Base-by-base conservation (phyloP, 2,113 vertebrate genomes). In the Dolichotis patagonum region DNA sequence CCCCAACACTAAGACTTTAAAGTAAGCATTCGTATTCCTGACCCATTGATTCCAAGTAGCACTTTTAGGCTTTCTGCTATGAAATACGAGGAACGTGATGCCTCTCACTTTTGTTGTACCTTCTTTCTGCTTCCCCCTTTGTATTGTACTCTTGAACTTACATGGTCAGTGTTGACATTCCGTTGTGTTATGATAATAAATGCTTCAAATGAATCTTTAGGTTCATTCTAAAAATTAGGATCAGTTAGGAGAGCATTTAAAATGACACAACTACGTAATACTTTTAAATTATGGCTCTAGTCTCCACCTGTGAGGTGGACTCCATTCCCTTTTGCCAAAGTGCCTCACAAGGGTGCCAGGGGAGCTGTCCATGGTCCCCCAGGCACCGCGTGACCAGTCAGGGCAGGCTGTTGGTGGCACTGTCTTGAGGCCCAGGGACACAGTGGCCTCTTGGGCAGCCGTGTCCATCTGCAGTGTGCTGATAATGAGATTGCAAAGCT, bases 311-410 rank as follows among this genome's bases (percentile, higher is more conserved):
- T 20, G 56, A 54, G 60, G 28, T 8, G 1, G 83, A 93, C 24
- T 13, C 84, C 19, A 19, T 85, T 52, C 10, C 28, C 58, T 84
- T 56, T 73, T 52, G n/a, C 86, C 19, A 16, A 0, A 20, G n/a
- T 58, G 43, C 24, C 30, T 69, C 60, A 75, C 90, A 3, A 69
- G 75, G 46, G 5, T 0, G 3, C 69, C 49, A n/a, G 82, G 32
- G 95, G 93, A 94, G 95, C 91, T 96, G 97, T 96, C 85, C 84
- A 60, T 95, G 94, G 97, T 96, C 58, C 85, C 94, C 30, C 28
- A 52, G 41, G 85, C 60, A n/a, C 62, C 32, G 54, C 1, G 16
- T 58, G 86, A 90, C 54, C 73, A 73, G 88, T 19, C 49, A 52
- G 67, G 58, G 88, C 43, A 82, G 38, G 38, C n/a, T 9, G 38